Percentiles rank a stretch among this genome's conserved stretches.
Evolutionary conservation across 1,140 invertebrate species (phyloP).

Genomic region (Cotesia typhae): DNA sequence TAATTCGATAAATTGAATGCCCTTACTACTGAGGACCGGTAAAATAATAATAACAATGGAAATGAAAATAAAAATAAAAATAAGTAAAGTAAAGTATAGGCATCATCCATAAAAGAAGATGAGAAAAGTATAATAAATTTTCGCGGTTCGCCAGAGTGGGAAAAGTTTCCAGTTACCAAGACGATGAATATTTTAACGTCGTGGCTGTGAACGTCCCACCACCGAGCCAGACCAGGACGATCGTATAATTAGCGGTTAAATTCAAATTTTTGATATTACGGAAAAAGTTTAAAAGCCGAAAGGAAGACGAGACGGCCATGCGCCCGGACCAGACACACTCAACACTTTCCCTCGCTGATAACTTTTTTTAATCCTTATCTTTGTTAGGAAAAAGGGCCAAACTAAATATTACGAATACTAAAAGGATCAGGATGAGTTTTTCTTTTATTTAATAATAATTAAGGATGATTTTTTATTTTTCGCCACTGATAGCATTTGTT

Average conservation of each 20-base stretch:
- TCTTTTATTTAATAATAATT: background rate
- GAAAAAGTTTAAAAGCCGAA: slow-evolving; percentile 49
- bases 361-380: slow-evolving; percentile 23
- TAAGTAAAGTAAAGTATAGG: slow-evolving; percentile 14
- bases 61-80: slow-evolving; percentile 7
- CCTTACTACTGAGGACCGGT: background rate
- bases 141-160: slow-evolving; percentile 43
- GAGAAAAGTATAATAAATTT: slow-evolving; percentile 53
- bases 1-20: no score
- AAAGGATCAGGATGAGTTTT: slow-evolving; percentile 13
- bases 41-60: slow-evolving; percentile 8
- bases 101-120: slow-evolving; percentile 27
- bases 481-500: no score
- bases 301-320: slow-evolving; percentile 19
- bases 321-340: background rate
- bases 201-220: slow-evolving; percentile 37
- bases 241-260: slow-evolving; percentile 61
- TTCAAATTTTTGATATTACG: slow-evolving; percentile 61
- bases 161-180: slow-evolving; percentile 58
- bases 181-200: slow-evolving; percentile 60
- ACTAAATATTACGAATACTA: slow-evolving; percentile 2
- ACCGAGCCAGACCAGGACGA: slow-evolving; percentile 29
- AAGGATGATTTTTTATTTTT: slow-evolving; percentile 1
- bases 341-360: slow-evolving; percentile 16
- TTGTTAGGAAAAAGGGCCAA: background rate